Percentiles rank a stretch among this genome's conserved stretches.
Conservation (phyloP, 92 coral and sea anemone genomes). For the Isaurus tuberculatus region DNA sequence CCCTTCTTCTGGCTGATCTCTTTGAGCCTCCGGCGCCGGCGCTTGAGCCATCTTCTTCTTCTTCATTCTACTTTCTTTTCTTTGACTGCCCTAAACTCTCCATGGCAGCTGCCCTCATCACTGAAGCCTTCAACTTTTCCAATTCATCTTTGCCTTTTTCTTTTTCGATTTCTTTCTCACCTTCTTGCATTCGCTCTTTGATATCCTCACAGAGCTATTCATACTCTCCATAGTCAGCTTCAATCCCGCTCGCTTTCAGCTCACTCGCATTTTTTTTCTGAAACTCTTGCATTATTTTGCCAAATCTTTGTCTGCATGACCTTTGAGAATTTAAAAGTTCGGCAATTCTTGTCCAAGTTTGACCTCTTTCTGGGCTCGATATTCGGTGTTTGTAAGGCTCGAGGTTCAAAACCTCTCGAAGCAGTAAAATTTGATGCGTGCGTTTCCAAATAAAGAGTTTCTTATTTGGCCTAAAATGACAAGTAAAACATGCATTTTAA, state of each 20-base stretch:
- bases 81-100: slow-evolving; percentile 41
- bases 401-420: slow-evolving; percentile 51
- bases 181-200: slow-evolving; percentile 49
- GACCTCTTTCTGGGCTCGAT: slow-evolving; percentile 30
- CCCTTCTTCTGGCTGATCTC: slow-evolving; percentile 16
- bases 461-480: slow-evolving; percentile 43
- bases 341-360: slow-evolving; percentile 46
- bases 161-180: slow-evolving; percentile 48
- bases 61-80: slow-evolving; percentile 22
- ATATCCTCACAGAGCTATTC: slow-evolving; percentile 58
- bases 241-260: slow-evolving; percentile 61
- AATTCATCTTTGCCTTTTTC: slow-evolving; percentile 44
- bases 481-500: slow-evolving; percentile 21
- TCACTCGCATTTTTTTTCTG: slow-evolving; percentile 49
- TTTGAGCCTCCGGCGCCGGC: slow-evolving; percentile 10
- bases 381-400: slow-evolving; percentile 49
- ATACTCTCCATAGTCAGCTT: slow-evolving; percentile 56
- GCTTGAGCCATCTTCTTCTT: too few species aligned
- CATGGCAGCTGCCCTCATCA: slow-evolving; percentile 29
- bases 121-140: slow-evolving; percentile 57
- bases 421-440: slow-evolving; percentile 45
- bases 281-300: slow-evolving; percentile 44
- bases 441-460: slow-evolving; percentile 61
- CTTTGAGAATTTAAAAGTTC: slow-evolving; percentile 49
- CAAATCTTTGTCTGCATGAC: slow-evolving; percentile 60